Percentiles rank a stretch among this genome's conserved stretches.
Evolutionary conservation across 1,140 invertebrate species (phyloP).

Genomic region (Euglossa dilemma): DNA sequence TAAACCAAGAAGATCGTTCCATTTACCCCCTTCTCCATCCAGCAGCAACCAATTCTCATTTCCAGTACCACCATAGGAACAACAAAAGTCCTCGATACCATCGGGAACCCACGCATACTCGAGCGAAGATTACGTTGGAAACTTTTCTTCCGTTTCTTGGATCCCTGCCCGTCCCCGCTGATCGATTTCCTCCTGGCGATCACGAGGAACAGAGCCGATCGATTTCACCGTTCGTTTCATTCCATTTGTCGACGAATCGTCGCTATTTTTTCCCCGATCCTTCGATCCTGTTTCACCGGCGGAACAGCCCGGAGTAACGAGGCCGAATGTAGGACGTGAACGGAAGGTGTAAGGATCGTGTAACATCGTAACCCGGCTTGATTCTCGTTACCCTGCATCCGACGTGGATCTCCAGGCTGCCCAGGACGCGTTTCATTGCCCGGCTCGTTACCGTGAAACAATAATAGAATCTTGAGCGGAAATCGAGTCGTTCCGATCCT

Average conservation of each 20-base stretch:
- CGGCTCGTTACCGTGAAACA: constrained; percentile 37
- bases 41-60: too few species aligned
- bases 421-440: constrained; percentile 27
- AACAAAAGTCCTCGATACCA: too few species aligned
- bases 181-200: constrained; percentile 5
- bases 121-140: too few species aligned
- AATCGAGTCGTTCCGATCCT: not conserved
- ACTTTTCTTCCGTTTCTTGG: not conserved
- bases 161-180: too few species aligned
- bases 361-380: constrained; percentile 31
- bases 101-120: too few species aligned
- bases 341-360: constrained; percentile 33
- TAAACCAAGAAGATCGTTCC: too few species aligned
- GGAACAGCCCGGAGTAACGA: constrained; percentile 22
- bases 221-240: constrained; percentile 27
- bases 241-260: constrained; percentile 29
- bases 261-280: not conserved
- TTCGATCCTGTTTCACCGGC: not conserved
- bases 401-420: not conserved
- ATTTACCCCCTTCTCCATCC: too few species aligned
- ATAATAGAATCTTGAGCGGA: constrained; percentile 30
- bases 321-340: constrained; percentile 28
- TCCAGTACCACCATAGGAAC: too few species aligned
- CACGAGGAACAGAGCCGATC: not conserved
- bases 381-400: not conserved